A percentile compares a stretch with the other conserved stretches of the same genome.
Conservation (phyloP, 2,113 vertebrate genomes). For the Apteryx mantelli region DNA sequence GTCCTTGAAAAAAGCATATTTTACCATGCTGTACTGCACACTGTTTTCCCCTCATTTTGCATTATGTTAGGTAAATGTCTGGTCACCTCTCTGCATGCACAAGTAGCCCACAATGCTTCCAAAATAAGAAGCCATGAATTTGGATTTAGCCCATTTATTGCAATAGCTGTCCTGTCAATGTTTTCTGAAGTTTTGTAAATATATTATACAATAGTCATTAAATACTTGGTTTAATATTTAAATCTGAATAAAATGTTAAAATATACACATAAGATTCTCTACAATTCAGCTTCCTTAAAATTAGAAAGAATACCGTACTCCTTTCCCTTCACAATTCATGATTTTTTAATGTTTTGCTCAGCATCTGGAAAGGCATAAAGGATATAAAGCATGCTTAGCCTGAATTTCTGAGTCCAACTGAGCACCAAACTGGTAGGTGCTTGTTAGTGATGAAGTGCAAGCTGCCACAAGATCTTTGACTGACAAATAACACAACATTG, state of each 20-base stretch:
- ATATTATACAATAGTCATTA: background rate
- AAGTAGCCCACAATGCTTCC: background rate
- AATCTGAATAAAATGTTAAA: background rate
- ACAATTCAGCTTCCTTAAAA: background rate
- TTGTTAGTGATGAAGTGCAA: background rate
- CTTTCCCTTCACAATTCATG: background rate
- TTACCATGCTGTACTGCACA: background rate
- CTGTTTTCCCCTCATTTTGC: background rate
- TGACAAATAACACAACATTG: background rate
- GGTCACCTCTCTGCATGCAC: fast-evolving
- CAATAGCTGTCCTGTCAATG: background rate
- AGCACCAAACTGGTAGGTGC: background rate
- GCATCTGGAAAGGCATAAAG: no score
- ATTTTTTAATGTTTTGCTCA: background rate
- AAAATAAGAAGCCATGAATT: background rate
- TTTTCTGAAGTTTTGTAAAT: background rate
- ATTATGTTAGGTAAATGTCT: background rate
- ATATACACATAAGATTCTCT: fast-evolving
- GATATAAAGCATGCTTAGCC: background rate
- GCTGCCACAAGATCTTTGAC: background rate
- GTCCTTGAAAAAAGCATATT: background rate
- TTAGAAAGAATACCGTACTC: background rate
- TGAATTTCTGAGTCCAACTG: background rate
- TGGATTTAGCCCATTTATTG: background rate
- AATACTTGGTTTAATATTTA: background rate